Conservation (phyloP, 2,113 vertebrate genomes). For the Pardalotus punctatus region DNA sequence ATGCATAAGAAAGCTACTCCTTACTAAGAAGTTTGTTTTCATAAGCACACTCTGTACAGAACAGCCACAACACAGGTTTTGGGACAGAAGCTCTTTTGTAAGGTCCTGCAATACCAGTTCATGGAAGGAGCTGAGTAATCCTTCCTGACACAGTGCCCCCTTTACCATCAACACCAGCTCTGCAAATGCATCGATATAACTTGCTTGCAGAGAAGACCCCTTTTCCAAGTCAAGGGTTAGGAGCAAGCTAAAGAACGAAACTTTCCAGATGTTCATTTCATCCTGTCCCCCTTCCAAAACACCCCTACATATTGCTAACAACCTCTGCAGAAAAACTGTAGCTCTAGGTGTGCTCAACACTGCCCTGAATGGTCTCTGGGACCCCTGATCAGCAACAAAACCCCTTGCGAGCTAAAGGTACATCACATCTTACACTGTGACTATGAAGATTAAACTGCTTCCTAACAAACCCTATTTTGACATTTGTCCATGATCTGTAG, state of each 20-base stretch:
- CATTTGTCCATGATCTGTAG: background rate
- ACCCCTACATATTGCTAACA: background rate
- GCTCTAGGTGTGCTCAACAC: background rate
- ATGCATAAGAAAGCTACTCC: background rate
- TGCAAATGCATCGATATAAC: accelerated
- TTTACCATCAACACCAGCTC: background rate
- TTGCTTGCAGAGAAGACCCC: background rate
- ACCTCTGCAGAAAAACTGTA: background rate
- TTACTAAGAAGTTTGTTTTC: background rate
- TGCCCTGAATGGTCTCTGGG: background rate
- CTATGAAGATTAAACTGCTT: background rate
- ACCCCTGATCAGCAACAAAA: background rate
- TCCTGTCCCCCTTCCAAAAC: background rate
- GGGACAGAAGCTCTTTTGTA: background rate
- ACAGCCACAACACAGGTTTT: accelerated
- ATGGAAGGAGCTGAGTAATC: background rate
- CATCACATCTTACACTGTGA: background rate
- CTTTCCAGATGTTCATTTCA: background rate
- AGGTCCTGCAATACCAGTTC: background rate
- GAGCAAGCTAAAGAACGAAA: background rate
- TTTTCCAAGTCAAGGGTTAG: background rate
- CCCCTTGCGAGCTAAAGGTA: background rate
- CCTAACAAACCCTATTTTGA: background rate
- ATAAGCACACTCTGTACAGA: accelerated
- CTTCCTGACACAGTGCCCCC: background rate